A percentile compares a stretch with the other conserved stretches of the same genome.
Evolutionary conservation across 2,797 vertebrate species (phyloP).

Genomic region (Lophotriccus pileatus): DNA sequence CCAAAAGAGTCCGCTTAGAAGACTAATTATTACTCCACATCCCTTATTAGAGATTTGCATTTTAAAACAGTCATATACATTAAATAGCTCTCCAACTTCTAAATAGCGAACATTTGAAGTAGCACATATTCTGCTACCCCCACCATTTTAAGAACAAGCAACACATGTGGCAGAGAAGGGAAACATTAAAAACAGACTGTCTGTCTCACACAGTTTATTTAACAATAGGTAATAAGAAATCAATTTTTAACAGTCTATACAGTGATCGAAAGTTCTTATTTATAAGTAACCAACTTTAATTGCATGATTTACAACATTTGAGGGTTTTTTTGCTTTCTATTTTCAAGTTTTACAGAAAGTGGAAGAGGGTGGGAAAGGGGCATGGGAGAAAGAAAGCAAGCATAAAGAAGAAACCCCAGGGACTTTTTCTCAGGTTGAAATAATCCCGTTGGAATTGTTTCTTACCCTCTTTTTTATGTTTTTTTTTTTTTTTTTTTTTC

Average conservation of each 20-base stretch:
- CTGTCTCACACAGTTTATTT: constrained; percentile 89
- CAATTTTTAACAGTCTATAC: constrained; percentile 87
- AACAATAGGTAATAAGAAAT: constrained; percentile 88
- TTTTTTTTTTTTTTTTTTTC: constrained; percentile 71
- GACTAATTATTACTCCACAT: constrained; percentile 29
- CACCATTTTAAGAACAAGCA: constrained; percentile 22
- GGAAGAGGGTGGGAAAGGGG: constrained; percentile 62
- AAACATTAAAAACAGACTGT: constrained; percentile 69
- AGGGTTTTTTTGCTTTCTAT: constrained; percentile 82
- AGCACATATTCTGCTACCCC: constrained; percentile 21
- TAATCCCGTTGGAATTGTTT: constrained; percentile 75
- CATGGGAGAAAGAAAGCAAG: constrained; percentile 75
- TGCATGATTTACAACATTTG: constrained; percentile 86
- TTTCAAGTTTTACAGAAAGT: constrained; percentile 84
- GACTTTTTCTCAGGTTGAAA: constrained; percentile 76
- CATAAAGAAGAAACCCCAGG: constrained; percentile 76
- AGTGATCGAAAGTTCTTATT: constrained; percentile 87
- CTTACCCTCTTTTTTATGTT: constrained; percentile 77
- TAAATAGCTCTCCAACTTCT: constrained; percentile 83
- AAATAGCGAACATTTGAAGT: constrained; percentile 77
- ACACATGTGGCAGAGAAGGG: constrained; percentile 53
- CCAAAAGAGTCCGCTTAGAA: constrained; percentile 34
- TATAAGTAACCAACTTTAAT: constrained; percentile 87
- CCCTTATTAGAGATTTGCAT: constrained; percentile 70
- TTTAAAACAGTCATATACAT: constrained; percentile 87